These are phyloP conservation scores for Pyrocephalus nanus DNA, from an alignment of 2,797 vertebrate genomes.

Conservation along the genomic window DNA sequence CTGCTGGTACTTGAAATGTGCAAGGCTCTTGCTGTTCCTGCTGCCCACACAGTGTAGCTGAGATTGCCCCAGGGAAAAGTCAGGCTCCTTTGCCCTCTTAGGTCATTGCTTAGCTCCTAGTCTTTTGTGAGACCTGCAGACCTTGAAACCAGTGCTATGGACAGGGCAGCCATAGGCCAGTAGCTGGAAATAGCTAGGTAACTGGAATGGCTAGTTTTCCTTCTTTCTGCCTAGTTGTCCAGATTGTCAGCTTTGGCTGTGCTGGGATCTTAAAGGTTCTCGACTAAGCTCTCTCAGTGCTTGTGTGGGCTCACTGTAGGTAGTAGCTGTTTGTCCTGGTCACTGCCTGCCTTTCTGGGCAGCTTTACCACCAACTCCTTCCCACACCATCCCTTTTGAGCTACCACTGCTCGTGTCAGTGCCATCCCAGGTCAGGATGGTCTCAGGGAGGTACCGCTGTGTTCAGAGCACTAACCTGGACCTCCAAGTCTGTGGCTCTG, in stretches of 20 bases:
- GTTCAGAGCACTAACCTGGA: background rate
- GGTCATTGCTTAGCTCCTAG: background rate
- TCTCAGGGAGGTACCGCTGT: background rate
- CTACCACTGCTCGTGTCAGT: fast-evolving
- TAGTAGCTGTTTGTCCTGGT: background rate
- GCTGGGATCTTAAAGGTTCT: background rate
- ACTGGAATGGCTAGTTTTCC: background rate
- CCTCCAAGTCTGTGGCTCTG: background rate
- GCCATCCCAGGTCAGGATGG: background rate
- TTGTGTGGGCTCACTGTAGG: background rate
- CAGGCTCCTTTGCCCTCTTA: background rate
- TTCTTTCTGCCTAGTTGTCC: background rate
- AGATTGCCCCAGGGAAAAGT: background rate
- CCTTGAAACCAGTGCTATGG: background rate
- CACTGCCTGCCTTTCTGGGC: background rate
- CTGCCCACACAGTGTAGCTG: background rate
- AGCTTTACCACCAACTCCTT: background rate
- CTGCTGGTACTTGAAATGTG: background rate
- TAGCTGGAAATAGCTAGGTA: background rate
- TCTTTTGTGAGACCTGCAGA: background rate
- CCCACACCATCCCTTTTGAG: background rate
- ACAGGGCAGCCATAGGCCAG: background rate
- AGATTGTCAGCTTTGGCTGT: background rate
- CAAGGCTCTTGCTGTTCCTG: background rate
- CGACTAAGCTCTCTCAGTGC: background rate